Conservation (phyloP, 2,113 vertebrate species). For the Gopherus flavomarginatus region DNA sequence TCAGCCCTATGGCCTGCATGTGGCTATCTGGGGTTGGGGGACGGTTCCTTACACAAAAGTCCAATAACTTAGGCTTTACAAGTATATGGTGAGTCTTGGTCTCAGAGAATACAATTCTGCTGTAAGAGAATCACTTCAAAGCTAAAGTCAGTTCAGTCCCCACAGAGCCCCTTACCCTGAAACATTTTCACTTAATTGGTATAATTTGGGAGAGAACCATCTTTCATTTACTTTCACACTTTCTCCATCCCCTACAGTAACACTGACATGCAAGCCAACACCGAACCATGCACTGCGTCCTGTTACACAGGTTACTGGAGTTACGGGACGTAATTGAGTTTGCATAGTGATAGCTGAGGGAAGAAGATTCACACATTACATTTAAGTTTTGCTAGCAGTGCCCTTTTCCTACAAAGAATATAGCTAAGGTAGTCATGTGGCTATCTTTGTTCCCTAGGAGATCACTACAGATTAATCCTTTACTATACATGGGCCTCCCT, state of each 20-base stretch:
- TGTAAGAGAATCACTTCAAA: not conserved
- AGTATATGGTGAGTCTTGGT: not conserved
- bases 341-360: not conserved
- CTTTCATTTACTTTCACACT: not conserved
- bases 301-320: not conserved
- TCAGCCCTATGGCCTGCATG: not conserved
- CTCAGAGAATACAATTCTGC: not conserved
- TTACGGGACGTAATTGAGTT: not conserved
- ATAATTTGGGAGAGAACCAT: not conserved
- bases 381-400: not conserved
- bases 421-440: not conserved
- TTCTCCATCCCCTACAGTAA: too few species aligned
- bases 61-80: not conserved
- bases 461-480: not conserved
- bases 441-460: not conserved
- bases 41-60: not conserved
- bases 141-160: not conserved
- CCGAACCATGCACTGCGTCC: too few species aligned
- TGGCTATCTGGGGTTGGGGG: not conserved
- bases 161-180: not conserved
- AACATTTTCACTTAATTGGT: not conserved
- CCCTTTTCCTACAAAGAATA: not conserved
- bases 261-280: not conserved
- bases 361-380: not conserved
- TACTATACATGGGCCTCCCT: not conserved